Evolutionary conservation across 2,888 invertebrate genomes (phyloP).

Genomic region (Harpalus rufipes): DNA sequence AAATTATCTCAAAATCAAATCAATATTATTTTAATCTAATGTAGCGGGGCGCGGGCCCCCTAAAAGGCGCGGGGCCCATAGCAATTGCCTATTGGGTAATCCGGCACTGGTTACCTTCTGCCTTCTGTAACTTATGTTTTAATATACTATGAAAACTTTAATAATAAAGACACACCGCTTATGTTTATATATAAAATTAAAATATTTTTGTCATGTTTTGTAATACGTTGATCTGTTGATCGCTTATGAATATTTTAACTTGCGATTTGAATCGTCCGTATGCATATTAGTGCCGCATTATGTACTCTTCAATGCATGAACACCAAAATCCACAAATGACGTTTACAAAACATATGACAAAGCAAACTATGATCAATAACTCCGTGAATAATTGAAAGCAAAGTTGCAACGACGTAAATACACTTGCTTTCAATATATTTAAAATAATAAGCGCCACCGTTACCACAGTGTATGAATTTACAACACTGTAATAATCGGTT

Average conservation of each 20-base stretch:
- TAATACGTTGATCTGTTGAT: background rate
- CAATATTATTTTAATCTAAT: too few species aligned
- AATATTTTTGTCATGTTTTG: too few species aligned
- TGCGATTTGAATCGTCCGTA: background rate
- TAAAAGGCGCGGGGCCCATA: too few species aligned
- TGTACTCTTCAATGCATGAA: constrained; percentile 6
- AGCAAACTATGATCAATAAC: constrained; percentile 41
- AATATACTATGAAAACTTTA: too few species aligned
- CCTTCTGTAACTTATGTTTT: too few species aligned
- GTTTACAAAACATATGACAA: constrained; percentile 49
- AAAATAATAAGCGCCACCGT: constrained; percentile 26
- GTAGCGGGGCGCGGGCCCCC: too few species aligned
- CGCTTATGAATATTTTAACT: background rate
- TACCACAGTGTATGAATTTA: background rate
- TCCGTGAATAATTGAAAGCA: constrained; percentile 42
- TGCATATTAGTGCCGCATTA: background rate
- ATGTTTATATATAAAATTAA: too few species aligned
- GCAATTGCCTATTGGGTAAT: too few species aligned
- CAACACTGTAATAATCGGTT: too few species aligned
- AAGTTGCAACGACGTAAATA: constrained; percentile 1
- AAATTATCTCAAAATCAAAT: too few species aligned
- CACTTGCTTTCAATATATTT: constrained; percentile 19
- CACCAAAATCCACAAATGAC: constrained; percentile 44
- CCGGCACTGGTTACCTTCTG: too few species aligned
- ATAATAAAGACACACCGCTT: too few species aligned